These are phyloP conservation scores for Esperia sulphurella DNA, from an alignment of 2,888 invertebrate genomes.

Conservation along the genomic window DNA sequence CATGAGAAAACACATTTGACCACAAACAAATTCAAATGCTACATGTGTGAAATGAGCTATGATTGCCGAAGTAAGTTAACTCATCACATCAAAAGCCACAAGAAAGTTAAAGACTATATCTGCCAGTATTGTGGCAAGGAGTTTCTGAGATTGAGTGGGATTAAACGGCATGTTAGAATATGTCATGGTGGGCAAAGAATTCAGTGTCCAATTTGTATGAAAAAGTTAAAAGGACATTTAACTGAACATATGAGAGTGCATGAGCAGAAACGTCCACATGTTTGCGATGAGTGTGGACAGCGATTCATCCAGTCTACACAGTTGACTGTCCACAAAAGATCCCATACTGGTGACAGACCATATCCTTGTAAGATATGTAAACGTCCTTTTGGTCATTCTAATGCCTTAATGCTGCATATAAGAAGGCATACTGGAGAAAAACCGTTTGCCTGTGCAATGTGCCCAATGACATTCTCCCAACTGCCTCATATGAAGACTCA, in stretches of 20 bases:
- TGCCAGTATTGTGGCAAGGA: conserved; percentile 90
- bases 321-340: conserved; percentile 88
- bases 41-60: conserved; percentile 85
- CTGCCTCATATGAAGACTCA: conserved; percentile 93
- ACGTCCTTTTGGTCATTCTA: conserved; percentile 90
- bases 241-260: conserved; percentile 91
- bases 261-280: conserved; percentile 86
- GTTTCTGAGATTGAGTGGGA: conserved; percentile 85
- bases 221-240: conserved; percentile 88
- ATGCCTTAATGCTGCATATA: conserved; percentile 90
- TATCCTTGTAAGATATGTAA: conserved; percentile 90
- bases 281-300: conserved; percentile 88
- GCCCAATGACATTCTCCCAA: conserved; percentile 88
- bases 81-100: conserved; percentile 83
- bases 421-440: conserved; percentile 92
- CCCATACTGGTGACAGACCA: conserved; percentile 91
- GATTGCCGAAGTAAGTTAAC: conserved; percentile 82
- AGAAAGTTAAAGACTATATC: conserved; percentile 86
- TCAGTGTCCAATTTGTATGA: conserved; percentile 89
- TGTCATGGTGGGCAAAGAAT: conserved; percentile 88
- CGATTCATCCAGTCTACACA: conserved; percentile 91
- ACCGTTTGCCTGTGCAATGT: conserved; percentile 86
- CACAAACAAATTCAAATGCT: conserved; percentile 85
- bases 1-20: conserved; percentile 88
- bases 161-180: conserved; percentile 87